Conservation (phyloP, 35 echinoderm and acorn worm species). For the Diadema setosum region DNA sequence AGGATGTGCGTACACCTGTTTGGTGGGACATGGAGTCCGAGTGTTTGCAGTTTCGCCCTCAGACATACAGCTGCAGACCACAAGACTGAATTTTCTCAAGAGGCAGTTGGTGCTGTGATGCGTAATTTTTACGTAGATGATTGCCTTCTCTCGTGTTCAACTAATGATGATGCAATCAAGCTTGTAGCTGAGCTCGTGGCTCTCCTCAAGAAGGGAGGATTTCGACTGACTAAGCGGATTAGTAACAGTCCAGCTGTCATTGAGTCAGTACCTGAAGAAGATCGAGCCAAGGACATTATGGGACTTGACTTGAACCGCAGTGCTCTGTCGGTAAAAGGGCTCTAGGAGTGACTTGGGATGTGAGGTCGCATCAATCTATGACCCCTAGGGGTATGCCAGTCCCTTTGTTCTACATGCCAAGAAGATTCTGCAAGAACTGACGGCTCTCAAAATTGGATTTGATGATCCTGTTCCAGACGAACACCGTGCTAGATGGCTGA, state of each 20-base stretch:
- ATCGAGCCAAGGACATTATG: slow-evolving; percentile 43
- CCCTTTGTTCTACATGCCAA: slow-evolving; percentile 37
- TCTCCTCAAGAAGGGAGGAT: slow-evolving; percentile 39
- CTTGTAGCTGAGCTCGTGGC: background rate
- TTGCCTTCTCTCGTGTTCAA: slow-evolving; percentile 30
- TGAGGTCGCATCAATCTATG: slow-evolving; percentile 34
- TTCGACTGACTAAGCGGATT: slow-evolving; percentile 65
- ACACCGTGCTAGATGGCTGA: background rate
- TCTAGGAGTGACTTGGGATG: slow-evolving; percentile 45
- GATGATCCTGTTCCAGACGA: slow-evolving; percentile 26
- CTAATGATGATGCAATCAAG: slow-evolving; percentile 27
- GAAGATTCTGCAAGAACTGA: slow-evolving; percentile 55
- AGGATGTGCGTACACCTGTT: slow-evolving; percentile 59
- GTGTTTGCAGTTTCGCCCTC: slow-evolving; percentile 40
- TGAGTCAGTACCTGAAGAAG: slow-evolving; percentile 22
- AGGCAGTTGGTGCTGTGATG: slow-evolving; percentile 8
- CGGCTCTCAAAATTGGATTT: slow-evolving; percentile 27
- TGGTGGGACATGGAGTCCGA: slow-evolving; percentile 49
- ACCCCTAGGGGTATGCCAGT: slow-evolving; percentile 40
- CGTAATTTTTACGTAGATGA: slow-evolving; percentile 79
- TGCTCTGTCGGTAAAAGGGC: slow-evolving; percentile 21
- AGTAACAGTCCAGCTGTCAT: slow-evolving; percentile 44
- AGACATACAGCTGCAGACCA: slow-evolving; percentile 36
- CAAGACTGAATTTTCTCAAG: background rate
- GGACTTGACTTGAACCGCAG: slow-evolving; percentile 35